Conservation (phyloP, 2,888 invertebrate species). For the Acanthosepion lycidas region DNA sequence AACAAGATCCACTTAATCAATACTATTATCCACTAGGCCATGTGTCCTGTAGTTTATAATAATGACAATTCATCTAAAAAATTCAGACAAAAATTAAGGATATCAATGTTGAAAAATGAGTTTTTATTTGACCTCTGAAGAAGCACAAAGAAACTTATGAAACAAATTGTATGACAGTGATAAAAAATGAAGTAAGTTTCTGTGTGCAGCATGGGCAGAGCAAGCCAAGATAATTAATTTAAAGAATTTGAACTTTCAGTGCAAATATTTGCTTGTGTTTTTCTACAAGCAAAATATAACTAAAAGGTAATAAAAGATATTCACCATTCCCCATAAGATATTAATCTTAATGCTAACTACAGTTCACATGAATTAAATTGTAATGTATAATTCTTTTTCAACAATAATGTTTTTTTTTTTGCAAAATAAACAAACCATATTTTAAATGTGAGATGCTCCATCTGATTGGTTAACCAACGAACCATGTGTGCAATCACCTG, state of each 20-base stretch:
- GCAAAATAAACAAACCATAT: constrained; percentile 20
- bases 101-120: no score
- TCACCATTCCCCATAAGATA: not conserved
- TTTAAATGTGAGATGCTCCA: constrained; percentile 5
- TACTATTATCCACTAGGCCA: no score
- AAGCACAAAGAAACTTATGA: not conserved
- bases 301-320: not conserved
- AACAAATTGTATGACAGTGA: not conserved
- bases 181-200: not conserved
- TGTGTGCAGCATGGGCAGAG: not conserved
- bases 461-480: constrained; percentile 33
- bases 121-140: no score
- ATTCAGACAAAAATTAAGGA: no score
- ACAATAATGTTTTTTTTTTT: not conserved
- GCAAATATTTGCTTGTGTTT: not conserved
- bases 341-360: not conserved
- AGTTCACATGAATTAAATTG: not conserved
- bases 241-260: constrained; percentile 12
- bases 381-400: not conserved
- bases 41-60: no score
- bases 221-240: not conserved
- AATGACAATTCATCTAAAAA: no score
- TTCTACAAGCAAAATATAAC: not conserved
- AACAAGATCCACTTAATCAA: no score
- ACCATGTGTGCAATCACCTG: constrained; percentile 15